phyloP scores from a whole-genome alignment of 2,113 vertebrate genomes.

The Nettapus auritus region DNA sequence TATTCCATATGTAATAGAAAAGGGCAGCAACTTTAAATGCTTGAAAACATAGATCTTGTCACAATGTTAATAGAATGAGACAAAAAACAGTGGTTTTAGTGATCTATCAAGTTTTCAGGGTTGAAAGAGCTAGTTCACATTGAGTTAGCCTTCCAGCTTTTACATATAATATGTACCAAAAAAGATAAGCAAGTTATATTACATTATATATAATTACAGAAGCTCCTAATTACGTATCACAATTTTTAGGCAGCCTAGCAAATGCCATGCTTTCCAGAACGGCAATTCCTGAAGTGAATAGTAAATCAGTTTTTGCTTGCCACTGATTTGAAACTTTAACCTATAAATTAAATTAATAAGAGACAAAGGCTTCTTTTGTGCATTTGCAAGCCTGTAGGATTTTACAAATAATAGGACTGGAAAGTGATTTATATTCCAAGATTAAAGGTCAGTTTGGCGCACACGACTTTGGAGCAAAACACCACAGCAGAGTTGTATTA shows the following conservation, averaged over 20 bases:
- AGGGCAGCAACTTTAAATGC: background rate
- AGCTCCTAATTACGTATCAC: conserved; percentile 46
- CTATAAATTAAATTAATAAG: conserved; percentile 74
- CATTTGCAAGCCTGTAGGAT: conserved; percentile 68
- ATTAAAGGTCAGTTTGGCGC: conserved; percentile 74
- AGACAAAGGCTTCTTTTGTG: conserved; percentile 77
- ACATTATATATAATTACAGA: conserved; percentile 9
- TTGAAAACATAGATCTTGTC: background rate
- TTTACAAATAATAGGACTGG: conserved; percentile 75
- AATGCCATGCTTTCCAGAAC: background rate
- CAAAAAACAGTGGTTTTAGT: background rate
- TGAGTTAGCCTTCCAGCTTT: background rate
- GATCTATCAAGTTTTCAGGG: background rate
- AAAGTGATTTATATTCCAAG: conserved; percentile 78
- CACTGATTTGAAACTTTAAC: conserved; percentile 70
- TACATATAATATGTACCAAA: background rate
- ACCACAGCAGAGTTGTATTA: conserved; percentile 15
- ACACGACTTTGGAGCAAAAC: conserved; percentile 56
- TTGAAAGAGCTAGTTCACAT: conserved; percentile 9
- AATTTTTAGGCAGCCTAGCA: background rate
- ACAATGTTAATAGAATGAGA: background rate
- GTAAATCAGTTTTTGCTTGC: conserved; percentile 67
- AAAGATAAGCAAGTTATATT: conserved; percentile 16
- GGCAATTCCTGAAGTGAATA: conserved; percentile 42
- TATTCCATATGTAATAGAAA: background rate